phyloP scores from a whole-genome alignment of 2,113 vertebrate species.

The Poeciliopsis prolifica region DNA sequence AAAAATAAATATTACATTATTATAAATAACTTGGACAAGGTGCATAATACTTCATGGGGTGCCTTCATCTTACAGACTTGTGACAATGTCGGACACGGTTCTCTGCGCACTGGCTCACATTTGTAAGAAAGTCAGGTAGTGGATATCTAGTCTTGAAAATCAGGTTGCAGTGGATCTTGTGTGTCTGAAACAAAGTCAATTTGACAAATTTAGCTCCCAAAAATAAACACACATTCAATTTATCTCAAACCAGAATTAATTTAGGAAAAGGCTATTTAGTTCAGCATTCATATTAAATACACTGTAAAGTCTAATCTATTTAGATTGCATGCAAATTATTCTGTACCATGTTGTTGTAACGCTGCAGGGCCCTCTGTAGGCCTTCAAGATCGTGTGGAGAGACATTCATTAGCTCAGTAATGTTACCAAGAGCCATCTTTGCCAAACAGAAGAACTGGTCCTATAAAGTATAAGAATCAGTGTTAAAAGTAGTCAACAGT shows the following conservation, averaged over 20 bases:
- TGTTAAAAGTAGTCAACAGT: constrained; percentile 3
- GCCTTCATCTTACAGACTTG: neutral
- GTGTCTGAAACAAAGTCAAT: constrained; percentile 30
- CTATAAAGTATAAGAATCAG: constrained; percentile 36
- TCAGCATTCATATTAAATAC: neutral
- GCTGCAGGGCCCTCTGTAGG: accelerated
- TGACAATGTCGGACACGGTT: accelerated
- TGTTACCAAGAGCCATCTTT: neutral
- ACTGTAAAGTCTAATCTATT: neutral
- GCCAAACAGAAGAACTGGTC: neutral
- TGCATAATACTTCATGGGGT: neutral
- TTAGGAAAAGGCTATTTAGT: too few relatives aligned
- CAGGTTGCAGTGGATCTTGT: accelerated
- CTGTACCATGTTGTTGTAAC: constrained; percentile 25
- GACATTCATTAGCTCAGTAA: neutral
- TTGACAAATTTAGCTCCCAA: neutral
- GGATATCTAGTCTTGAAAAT: accelerated
- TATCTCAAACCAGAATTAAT: too few relatives aligned
- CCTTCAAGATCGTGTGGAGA: accelerated
- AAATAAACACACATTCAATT: neutral
- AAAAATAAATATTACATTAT: constrained; percentile 55
- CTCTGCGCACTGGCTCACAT: accelerated
- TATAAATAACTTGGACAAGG: constrained; percentile 30
- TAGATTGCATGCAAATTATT: neutral
- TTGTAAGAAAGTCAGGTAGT: accelerated